These are phyloP conservation scores for Oscarella lobularis DNA, from an alignment of 37 sponge, comb jelly and placozoan genomes.

Conservation along the genomic window DNA sequence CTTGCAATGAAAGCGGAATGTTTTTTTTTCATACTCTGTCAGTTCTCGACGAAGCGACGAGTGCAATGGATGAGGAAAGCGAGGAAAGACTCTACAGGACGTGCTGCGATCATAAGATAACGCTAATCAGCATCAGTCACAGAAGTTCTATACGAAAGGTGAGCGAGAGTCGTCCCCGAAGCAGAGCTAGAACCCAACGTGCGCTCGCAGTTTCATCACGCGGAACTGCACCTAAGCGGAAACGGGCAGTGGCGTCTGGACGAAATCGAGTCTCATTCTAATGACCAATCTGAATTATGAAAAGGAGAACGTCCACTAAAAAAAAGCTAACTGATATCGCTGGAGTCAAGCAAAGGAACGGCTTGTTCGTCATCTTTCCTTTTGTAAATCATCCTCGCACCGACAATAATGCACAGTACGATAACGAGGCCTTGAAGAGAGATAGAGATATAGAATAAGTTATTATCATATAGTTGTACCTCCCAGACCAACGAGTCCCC, in stretches of 20 bases:
- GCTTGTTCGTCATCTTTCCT: too few species aligned
- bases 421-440: too few species aligned
- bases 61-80: not conserved
- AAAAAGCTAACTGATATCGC: too few species aligned
- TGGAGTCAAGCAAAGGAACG: too few species aligned
- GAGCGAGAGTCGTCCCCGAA: too few species aligned
- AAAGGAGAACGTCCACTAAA: too few species aligned
- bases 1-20: not conserved
- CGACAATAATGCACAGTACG: too few species aligned
- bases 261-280: too few species aligned
- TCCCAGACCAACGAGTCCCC: not conserved
- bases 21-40: not conserved
- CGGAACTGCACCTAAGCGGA: not conserved
- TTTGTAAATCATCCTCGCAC: too few species aligned
- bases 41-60: not conserved
- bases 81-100: not conserved
- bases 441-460: too few species aligned
- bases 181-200: too few species aligned
- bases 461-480: not conserved
- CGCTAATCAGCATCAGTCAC: not conserved
- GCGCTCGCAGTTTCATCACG: not conserved
- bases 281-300: too few species aligned
- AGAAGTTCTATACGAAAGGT: not conserved
- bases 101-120: not conserved
- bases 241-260: not conserved